A percentile compares a stretch with the other conserved stretches of the same genome.
These are phyloP conservation scores for Crematogaster levior DNA, from an alignment of 2,888 invertebrate species.

Conservation along the genomic window DNA sequence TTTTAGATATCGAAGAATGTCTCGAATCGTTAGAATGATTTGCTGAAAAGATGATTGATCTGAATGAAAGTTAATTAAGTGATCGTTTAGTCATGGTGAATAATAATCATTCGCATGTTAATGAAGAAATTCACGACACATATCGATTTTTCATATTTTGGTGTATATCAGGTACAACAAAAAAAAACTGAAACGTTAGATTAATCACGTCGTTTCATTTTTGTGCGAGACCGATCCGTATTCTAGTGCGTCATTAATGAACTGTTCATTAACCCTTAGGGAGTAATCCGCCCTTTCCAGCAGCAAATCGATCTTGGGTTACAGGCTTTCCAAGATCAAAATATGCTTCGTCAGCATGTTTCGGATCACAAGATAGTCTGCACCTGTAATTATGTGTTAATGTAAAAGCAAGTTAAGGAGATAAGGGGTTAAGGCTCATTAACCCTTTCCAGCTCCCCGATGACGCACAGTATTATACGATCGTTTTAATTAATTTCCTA, in stretches of 20 bases:
- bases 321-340: conserved; percentile 48
- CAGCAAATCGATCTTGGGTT: conserved; percentile 36
- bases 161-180: conserved; percentile 6
- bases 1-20: conserved; percentile 11
- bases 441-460: conserved; percentile 34
- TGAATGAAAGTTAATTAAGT: conserved; percentile 4
- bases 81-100: not conserved
- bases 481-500: conserved; percentile 28
- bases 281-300: conserved; percentile 41
- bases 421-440: conserved; percentile 44
- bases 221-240: conserved; percentile 13
- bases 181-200: conserved; percentile 15
- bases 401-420: conserved; percentile 33
- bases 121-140: conserved; percentile 1
- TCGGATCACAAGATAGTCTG: conserved; percentile 42
- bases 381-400: conserved; percentile 45
- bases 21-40: not conserved
- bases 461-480: not conserved
- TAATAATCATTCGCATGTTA: conserved; percentile 16
- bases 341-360: conserved; percentile 47
- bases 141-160: conserved; percentile 43
- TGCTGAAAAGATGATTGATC: not conserved
- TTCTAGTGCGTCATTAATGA: conserved; percentile 47
- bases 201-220: conserved; percentile 32
- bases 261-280: conserved; percentile 53